These are phyloP conservation scores for Hydropsyche tenuis DNA, from an alignment of 1,140 invertebrate genomes.

Conservation along the genomic window DNA sequence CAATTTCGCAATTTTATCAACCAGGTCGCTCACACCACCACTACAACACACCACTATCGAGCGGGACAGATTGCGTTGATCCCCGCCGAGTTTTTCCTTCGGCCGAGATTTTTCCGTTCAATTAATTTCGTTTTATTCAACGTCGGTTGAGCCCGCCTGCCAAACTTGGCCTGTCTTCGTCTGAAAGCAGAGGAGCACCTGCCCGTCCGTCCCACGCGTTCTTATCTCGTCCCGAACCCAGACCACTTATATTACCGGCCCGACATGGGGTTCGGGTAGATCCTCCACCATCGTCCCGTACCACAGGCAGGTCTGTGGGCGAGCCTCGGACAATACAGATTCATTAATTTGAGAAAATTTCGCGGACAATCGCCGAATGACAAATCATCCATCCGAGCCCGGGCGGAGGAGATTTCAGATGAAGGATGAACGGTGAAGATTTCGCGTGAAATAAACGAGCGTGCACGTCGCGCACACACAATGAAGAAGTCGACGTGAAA, in stretches of 20 bases:
- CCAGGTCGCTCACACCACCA: neutral
- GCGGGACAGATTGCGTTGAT: slow-evolving; percentile 30
- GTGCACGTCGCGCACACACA: too few relatives aligned
- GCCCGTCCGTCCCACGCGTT: too few relatives aligned
- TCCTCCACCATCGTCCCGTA: too few relatives aligned
- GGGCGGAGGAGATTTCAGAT: neutral
- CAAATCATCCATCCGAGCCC: slow-evolving; percentile 24
- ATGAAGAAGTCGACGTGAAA: too few relatives aligned
- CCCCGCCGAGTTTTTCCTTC: slow-evolving; percentile 3
- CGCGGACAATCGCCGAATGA: slow-evolving; percentile 29
- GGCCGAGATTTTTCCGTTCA: slow-evolving; percentile 25
- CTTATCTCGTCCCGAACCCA: neutral
- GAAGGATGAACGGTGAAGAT: slow-evolving; percentile 13
- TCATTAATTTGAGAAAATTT: slow-evolving; percentile 43
- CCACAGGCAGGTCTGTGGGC: too few relatives aligned
- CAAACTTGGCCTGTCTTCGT: slow-evolving; percentile 11
- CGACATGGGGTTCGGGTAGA: too few relatives aligned
- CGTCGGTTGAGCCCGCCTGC: slow-evolving; percentile 16
- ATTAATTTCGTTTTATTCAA: slow-evolving; percentile 39
- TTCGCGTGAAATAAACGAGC: neutral
- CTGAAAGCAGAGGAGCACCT: too few relatives aligned
- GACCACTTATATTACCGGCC: slow-evolving; percentile 25
- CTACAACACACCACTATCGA: neutral
- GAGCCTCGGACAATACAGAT: slow-evolving; percentile 35
- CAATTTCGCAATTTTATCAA: neutral